phyloP scores from a whole-genome alignment of 2,113 vertebrate genomes.

The Phocoena phocoena region DNA sequence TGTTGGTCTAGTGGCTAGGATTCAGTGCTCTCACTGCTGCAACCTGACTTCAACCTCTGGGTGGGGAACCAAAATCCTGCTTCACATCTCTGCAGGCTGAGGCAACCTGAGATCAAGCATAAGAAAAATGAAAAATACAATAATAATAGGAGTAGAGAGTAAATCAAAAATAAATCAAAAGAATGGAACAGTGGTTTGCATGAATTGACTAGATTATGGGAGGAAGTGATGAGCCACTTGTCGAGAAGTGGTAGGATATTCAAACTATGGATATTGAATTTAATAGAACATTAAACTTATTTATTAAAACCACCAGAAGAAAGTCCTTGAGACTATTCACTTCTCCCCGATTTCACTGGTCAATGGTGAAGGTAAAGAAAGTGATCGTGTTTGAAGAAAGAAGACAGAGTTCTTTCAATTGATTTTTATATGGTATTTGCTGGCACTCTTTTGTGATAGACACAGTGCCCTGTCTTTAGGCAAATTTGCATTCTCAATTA shows the following conservation, averaged over 20 bases:
- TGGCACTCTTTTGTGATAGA: not conserved
- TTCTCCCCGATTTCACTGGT: not conserved
- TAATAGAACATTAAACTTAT: too few species aligned
- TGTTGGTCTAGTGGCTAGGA: too few species aligned
- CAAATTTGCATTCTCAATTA: not conserved
- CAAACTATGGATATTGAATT: too few species aligned
- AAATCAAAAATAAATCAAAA: not conserved
- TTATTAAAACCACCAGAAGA: not conserved
- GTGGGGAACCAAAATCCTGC: too few species aligned
- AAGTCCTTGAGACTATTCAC: not conserved
- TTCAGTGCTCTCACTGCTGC: too few species aligned
- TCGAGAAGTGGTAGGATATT: not conserved
- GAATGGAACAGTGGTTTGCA: not conserved
- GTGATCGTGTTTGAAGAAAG: not conserved
- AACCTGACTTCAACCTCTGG: too few species aligned
- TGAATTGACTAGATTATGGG: not conserved
- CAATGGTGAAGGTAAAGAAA: not conserved
- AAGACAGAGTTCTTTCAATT: not conserved
- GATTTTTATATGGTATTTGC: not conserved
- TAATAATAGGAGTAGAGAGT: not conserved
- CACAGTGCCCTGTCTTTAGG: not conserved
- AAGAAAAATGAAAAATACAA: not conserved
- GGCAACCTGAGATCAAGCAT: too few species aligned
- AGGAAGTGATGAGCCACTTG: not conserved
- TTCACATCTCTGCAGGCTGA: too few species aligned